phyloP scores from a whole-genome alignment of 1,140 invertebrate genomes.

The Anagrus nilaparvatae region DNA sequence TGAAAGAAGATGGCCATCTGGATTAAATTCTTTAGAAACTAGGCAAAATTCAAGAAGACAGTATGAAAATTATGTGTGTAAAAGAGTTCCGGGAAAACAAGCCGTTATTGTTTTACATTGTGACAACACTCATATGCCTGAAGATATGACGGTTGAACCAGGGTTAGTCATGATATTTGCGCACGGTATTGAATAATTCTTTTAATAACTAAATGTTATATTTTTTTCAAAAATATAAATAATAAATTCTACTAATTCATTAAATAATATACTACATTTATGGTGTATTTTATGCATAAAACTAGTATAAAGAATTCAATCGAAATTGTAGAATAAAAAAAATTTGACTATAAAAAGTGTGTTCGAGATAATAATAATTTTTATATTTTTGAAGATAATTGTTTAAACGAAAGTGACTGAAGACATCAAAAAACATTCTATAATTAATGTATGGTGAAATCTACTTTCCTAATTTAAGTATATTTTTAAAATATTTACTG shows the following conservation, averaged over 20 bases:
- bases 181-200: constrained; percentile 80
- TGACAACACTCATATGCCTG: constrained; percentile 89
- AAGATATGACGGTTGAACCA: constrained; percentile 91
- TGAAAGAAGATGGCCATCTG: constrained; percentile 87
- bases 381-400: no score
- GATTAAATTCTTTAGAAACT: constrained; percentile 85
- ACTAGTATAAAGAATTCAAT: no score
- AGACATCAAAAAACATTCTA: no score
- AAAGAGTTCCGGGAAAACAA: constrained; percentile 88
- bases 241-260: neutral
- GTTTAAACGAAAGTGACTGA: no score
- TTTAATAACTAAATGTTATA: constrained; percentile 15
- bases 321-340: no score
- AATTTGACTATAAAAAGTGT: no score
- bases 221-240: constrained; percentile 11
- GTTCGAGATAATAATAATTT: no score
- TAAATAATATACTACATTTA: no score
- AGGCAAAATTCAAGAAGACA: constrained; percentile 82
- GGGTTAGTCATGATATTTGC: constrained; percentile 99
- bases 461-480: no score
- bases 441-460: no score
- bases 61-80: constrained; percentile 91
- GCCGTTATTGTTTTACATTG: constrained; percentile 89
- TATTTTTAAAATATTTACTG: no score
- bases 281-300: no score